Evolutionary conservation across 2,113 vertebrate species (phyloP).

Genomic region (Callorhinus ursinus): DNA sequence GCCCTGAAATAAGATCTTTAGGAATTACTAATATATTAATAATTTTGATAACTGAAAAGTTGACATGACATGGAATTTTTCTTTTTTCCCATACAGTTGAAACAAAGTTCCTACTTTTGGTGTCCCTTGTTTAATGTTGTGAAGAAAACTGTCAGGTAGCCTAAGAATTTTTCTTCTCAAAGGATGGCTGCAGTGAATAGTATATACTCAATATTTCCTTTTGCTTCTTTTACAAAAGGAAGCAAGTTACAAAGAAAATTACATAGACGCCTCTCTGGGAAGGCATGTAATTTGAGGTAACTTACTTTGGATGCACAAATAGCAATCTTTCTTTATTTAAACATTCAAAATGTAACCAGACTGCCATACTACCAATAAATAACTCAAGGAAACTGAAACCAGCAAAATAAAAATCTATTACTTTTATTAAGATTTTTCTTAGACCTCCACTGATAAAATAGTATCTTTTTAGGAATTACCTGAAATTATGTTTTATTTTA

Average conservation of each 20-base stretch:
- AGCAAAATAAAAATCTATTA: constrained; percentile 27
- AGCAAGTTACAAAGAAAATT: constrained; percentile 57
- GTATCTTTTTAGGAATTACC: not conserved
- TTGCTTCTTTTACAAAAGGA: constrained; percentile 65
- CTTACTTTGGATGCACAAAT: constrained; percentile 78
- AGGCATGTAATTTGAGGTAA: not conserved
- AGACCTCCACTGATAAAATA: not conserved
- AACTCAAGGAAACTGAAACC: constrained; percentile 63
- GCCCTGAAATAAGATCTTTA: not conserved
- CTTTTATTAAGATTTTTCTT: constrained; percentile 53
- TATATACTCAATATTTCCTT: constrained; percentile 22
- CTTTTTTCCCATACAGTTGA: not conserved
- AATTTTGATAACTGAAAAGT: not conserved
- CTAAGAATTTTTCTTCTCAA: constrained; percentile 18
- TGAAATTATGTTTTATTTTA: constrained; percentile 37
- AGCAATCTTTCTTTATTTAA: constrained; percentile 77
- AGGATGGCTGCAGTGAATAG: not conserved
- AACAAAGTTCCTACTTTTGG: not conserved
- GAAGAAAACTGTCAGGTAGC: not conserved
- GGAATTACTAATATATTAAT: not conserved
- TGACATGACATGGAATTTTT: not conserved
- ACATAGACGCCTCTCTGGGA: not conserved
- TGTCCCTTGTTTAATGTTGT: not conserved
- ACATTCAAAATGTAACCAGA: constrained; percentile 84
- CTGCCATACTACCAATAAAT: constrained; percentile 88